Evolutionary conservation across 2,113 vertebrate species (phyloP).

Genomic region (Catharus fuscescens): DNA sequence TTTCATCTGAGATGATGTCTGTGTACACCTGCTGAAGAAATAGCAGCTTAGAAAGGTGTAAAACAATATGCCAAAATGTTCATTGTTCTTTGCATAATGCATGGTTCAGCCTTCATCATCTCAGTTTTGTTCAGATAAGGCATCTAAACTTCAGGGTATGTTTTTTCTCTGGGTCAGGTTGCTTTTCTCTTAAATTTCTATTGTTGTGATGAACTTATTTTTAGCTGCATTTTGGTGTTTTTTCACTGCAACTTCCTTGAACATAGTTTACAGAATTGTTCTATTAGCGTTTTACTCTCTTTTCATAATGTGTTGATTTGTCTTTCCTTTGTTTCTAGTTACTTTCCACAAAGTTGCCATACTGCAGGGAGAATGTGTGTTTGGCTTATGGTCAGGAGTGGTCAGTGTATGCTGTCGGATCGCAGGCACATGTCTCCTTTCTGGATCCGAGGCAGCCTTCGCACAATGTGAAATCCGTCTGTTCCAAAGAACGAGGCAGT

Average conservation of each 20-base stretch:
- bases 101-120: neutral
- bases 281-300: neutral
- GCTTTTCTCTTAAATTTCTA: neutral
- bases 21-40: neutral
- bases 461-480: constrained; percentile 89
- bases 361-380: constrained; percentile 97
- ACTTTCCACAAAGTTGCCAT: constrained; percentile 92
- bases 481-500: constrained; percentile 92
- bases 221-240: neutral
- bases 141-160: neutral
- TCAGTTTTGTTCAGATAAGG: neutral
- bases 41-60: neutral
- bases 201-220: neutral
- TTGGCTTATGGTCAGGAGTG: constrained; percentile 95
- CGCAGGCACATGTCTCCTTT: constrained; percentile 96
- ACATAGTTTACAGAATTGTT: neutral
- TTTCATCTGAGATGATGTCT: neutral
- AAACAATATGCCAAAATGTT: neutral
- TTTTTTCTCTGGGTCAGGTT: neutral
- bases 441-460: constrained; percentile 93
- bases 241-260: neutral
- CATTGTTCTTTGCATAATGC: neutral
- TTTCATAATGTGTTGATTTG: neutral
- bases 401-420: constrained; percentile 96
- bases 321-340: constrained; percentile 75